Percentiles rank a stretch among this genome's conserved stretches.
Evolutionary conservation across 2,113 vertebrate genomes (phyloP).

Genomic region (Platysteira castanea): DNA sequence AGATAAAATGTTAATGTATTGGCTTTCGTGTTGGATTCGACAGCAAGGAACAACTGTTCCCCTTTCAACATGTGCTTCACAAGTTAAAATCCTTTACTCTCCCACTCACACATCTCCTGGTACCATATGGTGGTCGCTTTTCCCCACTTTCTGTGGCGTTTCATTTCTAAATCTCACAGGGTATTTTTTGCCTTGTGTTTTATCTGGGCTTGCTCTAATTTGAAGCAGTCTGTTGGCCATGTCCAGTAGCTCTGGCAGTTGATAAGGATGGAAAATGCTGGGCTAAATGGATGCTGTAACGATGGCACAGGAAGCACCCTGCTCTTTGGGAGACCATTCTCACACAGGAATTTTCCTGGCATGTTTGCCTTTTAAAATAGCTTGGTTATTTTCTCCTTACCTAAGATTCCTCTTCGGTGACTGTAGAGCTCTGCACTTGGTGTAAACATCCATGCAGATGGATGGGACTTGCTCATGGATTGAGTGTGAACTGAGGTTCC

Average conservation of each 20-base stretch:
- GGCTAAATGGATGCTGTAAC: background rate
- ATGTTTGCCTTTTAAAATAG: constrained; percentile 31
- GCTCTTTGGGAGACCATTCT: constrained; percentile 14
- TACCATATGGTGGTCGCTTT: constrained; percentile 35
- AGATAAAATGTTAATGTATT: constrained; percentile 49
- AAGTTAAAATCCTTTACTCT: constrained; percentile 51
- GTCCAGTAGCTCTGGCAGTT: constrained; percentile 35
- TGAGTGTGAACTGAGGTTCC: background rate
- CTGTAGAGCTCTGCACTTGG: background rate
- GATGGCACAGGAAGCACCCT: background rate
- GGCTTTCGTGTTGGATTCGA: constrained; percentile 43
- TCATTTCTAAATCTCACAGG: constrained; percentile 30
- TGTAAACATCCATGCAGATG: background rate
- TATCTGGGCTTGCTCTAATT: constrained; percentile 44
- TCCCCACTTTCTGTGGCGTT: background rate
- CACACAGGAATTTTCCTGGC: background rate
- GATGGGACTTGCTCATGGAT: background rate
- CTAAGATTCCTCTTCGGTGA: background rate
- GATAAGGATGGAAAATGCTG: background rate
- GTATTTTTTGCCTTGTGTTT: constrained; percentile 52
- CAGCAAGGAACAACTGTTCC: constrained; percentile 58
- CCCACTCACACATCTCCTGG: constrained; percentile 30
- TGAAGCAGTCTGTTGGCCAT: constrained; percentile 11
- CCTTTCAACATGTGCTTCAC: constrained; percentile 52
- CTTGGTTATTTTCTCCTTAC: constrained; percentile 28